Base-by-base conservation (phyloP, 2,113 vertebrate species). In the Dasyornis broadbenti region DNA sequence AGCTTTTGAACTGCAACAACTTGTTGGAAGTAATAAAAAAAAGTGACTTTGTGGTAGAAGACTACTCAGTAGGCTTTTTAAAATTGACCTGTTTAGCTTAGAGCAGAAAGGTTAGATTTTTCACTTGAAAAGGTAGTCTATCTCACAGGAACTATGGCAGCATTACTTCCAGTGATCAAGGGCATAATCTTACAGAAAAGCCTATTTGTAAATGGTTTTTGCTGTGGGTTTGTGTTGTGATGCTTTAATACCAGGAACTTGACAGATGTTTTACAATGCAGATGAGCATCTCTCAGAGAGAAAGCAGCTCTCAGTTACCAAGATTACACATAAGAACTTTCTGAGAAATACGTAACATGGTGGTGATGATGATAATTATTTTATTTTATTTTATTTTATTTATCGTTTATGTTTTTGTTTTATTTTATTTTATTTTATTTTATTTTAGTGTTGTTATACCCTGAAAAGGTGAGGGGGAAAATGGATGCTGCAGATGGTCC, bases 1-100 rank as follows among this genome's bases (percentile, higher is more conserved):
- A 97, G 97, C 80, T 95, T 96, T 90, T 97, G 96, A 98, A 97
- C 89, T 97, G 96, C 96, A 95, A 53, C 94, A 95, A 89, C 90
- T 97, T 12, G 49, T 97, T 96, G 92, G 77, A 96, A 95, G 89
- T 85, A 94, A 91, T 76, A 82, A 94, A 95, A 96, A 96, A 65
- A 95, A 86, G 68, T 69, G 81, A 92, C 93, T 89, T 86, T 89
- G 57, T 91, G 94, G 40, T 79, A 77, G 84, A 94, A 89, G 69
- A 96, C 44, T 95, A 94, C 92, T 96, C 80, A 92, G 49, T 69
- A 82, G 89, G 31, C 42, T 85, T 53, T 89, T 95, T 77, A 40
- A 81, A 86, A 86, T 76, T 90, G 75, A 65, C n/a, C 65, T 86
- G 69, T 90, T 94, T 90, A 94, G 73, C 89, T 78, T 95, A 84